Base-by-base conservation (phyloP, 2,888 invertebrate species). In the Mamestra brassicae region DNA sequence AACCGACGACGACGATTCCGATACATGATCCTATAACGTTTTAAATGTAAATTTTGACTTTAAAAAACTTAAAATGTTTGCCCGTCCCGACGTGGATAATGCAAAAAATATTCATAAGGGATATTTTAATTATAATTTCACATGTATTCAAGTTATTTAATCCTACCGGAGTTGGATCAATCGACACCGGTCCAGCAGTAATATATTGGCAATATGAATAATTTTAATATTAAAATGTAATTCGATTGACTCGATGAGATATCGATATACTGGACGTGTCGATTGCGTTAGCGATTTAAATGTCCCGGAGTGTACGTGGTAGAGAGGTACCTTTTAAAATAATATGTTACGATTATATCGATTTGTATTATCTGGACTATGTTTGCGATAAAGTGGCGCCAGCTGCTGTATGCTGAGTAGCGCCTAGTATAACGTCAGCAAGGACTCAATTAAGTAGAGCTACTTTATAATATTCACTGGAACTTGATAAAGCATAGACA, bases 71-170 rank as follows among this genome's bases (percentile, higher is more conserved):
- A 92, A 93, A 94, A 92, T 93, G 90, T 92, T 91, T 90, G 86
- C 87, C 84, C 71, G 80, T 78, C 76, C 79, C 73, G 87, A 83
- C 80, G 73, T 68, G 81, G 78, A 79, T 89, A 90, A 91, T 87
- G 89, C 86, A 88, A 89, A 90, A 91, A 88, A 90, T 91, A 91
- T 92, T 90, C 91, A 92, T 89, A 89, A 88, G 89, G 89, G 86
- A 91, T 92, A 93, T 93, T 93, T 93, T 94, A 94, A 95, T 94
- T 94, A 92, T 93, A 92, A 92, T 91, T 91, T 90, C 89, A 89
- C 89, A 89, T 90, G 88, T 89, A 89, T 89, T 79, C 88, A 84
- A 89, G 86, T 89, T 89, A 89, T 91, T 92, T 92, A 93, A 93
- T 92, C 92, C 92, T 81, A 86, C 84, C 82, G 87, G 80, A 85